These are phyloP conservation scores for Melanargia galathea DNA, from an alignment of 2,888 invertebrate genomes.

Conservation along the genomic window DNA sequence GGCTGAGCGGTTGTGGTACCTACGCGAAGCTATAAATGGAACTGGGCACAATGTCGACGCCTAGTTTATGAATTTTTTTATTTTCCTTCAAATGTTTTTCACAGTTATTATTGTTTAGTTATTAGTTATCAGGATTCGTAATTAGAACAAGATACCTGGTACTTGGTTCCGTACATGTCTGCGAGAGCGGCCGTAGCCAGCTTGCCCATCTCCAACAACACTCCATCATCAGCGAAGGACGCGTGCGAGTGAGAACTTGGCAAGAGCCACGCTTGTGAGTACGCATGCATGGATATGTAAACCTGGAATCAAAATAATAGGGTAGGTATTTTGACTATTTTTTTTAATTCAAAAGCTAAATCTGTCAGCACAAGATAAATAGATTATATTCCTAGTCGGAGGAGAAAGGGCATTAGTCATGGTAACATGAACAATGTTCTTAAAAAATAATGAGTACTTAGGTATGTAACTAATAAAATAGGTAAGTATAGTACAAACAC, in stretches of 20 bases:
- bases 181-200: slow-evolving; percentile 83
- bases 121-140: neutral
- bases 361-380: too few species aligned
- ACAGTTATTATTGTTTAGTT: neutral
- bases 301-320: slow-evolving; percentile 61
- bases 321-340: too few species aligned
- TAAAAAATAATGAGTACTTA: too few species aligned
- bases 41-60: neutral
- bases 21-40: slow-evolving; percentile 13
- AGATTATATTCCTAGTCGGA: neutral
- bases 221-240: slow-evolving; percentile 79
- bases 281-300: slow-evolving; percentile 85
- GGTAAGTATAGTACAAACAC: neutral
- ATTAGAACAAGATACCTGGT: slow-evolving; percentile 64
- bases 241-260: slow-evolving; percentile 82
- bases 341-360: too few species aligned
- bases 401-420: neutral
- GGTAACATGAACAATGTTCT: neutral
- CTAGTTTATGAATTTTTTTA: neutral
- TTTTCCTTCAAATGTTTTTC: neutral
- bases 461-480: too few species aligned
- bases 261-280: slow-evolving; percentile 84
- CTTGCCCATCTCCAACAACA: slow-evolving; percentile 82
- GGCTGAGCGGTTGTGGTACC: neutral
- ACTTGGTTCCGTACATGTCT: slow-evolving; percentile 84